Conservation (phyloP, 2,113 vertebrate species). For the Dascyllus trimaculatus region DNA sequence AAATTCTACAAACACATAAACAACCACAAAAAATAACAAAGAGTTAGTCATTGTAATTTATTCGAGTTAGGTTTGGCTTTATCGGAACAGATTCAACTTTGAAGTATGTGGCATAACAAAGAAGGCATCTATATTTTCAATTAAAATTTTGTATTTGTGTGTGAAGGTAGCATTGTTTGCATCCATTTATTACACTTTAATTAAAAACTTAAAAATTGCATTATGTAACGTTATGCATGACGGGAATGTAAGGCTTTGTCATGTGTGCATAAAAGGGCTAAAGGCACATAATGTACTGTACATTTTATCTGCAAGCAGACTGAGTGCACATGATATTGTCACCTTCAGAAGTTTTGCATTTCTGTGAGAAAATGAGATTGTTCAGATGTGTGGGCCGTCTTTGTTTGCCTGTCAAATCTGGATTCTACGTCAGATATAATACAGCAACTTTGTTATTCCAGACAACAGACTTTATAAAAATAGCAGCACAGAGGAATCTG, state of each 20-base stretch:
- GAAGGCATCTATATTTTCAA: background rate
- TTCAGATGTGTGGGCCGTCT: background rate
- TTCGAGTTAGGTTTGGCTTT: background rate
- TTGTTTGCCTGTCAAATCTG: background rate
- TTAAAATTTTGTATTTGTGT: no score
- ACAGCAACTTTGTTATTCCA: constrained; percentile 5
- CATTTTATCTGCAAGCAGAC: background rate
- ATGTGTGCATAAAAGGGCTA: background rate
- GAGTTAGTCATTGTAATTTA: no score
- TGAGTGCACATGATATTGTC: background rate
- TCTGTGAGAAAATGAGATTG: background rate
- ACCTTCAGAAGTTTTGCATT: background rate
- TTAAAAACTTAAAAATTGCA: background rate
- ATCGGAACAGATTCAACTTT: background rate
- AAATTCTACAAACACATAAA: background rate
- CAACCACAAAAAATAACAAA: no score
- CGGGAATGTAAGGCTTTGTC: background rate
- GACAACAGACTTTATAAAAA: background rate
- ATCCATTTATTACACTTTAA: background rate
- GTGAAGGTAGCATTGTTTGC: no score
- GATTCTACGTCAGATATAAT: background rate
- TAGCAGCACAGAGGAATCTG: background rate
- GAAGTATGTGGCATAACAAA: no score
- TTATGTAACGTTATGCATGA: background rate
- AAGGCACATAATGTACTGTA: background rate